A percentile compares a stretch with the other conserved stretches of the same genome.
These are phyloP conservation scores for Pseudomyrmex dendroicus DNA, from an alignment of 1,140 invertebrate species.

Conservation along the genomic window DNA sequence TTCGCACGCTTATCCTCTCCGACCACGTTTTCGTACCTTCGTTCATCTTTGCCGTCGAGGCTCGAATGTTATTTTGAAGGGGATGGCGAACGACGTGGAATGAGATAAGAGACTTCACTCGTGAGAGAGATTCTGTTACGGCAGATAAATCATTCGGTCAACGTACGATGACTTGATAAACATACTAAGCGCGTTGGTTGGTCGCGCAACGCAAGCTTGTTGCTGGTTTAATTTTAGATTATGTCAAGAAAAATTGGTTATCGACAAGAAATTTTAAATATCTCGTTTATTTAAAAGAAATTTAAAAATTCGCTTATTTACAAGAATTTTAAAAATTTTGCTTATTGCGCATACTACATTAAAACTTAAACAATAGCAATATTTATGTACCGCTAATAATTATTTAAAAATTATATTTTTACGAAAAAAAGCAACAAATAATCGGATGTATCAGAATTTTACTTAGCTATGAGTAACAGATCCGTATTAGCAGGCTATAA, in stretches of 20 bases:
- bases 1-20: neutral
- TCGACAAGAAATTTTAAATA: neutral
- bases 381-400: too few species aligned
- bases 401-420: neutral
- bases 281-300: neutral
- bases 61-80: constrained; percentile 28
- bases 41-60: constrained; percentile 7
- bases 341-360: neutral
- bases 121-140: constrained; percentile 40
- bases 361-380: too few species aligned
- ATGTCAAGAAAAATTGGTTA: too few species aligned
- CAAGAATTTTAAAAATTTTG: neutral
- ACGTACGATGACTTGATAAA: constrained; percentile 39
- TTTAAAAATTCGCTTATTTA: neutral
- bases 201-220: neutral
- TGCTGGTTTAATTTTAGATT: neutral
- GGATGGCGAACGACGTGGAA: constrained; percentile 31
- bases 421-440: neutral
- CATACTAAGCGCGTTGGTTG: neutral
- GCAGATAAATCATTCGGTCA: constrained; percentile 51
- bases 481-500: neutral
- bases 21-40: constrained; percentile 27
- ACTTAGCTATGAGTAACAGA: neutral
- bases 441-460: neutral
- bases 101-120: constrained; percentile 25